These are phyloP conservation scores for Ciconia nigra DNA, from an alignment of 2,797 vertebrate genomes.

Conservation along the genomic window DNA sequence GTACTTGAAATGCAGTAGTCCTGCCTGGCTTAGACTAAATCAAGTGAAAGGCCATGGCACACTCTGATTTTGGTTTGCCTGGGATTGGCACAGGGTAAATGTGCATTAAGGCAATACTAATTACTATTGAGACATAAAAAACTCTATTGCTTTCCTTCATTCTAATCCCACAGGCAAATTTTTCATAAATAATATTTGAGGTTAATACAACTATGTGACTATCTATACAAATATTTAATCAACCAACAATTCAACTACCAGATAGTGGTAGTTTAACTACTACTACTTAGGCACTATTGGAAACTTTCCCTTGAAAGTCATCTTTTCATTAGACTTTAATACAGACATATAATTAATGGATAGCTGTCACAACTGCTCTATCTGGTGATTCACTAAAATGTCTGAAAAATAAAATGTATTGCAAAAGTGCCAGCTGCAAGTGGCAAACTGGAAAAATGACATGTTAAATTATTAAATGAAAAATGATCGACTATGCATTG, in stretches of 20 bases:
- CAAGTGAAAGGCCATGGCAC: background rate
- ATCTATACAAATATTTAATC: constrained; percentile 38
- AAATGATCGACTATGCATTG: background rate
- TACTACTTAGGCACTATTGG: background rate
- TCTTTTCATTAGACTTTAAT: constrained; percentile 20
- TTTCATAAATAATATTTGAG: background rate
- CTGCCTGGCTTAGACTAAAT: background rate
- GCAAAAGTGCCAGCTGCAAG: constrained; percentile 27
- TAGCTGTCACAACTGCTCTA: constrained; percentile 23
- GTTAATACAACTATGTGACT: background rate
- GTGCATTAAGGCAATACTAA: background rate
- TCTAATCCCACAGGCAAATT: background rate
- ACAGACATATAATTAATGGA: constrained; percentile 20
- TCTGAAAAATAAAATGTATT: constrained; percentile 35
- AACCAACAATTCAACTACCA: background rate
- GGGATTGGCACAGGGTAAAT: background rate
- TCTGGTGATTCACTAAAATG: background rate
- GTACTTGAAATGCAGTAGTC: background rate
- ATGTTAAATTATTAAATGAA: constrained; percentile 15
- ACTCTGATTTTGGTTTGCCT: background rate
- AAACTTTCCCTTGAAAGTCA: background rate
- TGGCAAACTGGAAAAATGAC: background rate
- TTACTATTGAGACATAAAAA: background rate
- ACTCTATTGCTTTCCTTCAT: background rate
- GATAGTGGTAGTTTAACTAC: background rate